These are phyloP conservation scores for Sardina pilchardus DNA, from an alignment of 2,113 vertebrate species.

Conservation along the genomic window DNA sequence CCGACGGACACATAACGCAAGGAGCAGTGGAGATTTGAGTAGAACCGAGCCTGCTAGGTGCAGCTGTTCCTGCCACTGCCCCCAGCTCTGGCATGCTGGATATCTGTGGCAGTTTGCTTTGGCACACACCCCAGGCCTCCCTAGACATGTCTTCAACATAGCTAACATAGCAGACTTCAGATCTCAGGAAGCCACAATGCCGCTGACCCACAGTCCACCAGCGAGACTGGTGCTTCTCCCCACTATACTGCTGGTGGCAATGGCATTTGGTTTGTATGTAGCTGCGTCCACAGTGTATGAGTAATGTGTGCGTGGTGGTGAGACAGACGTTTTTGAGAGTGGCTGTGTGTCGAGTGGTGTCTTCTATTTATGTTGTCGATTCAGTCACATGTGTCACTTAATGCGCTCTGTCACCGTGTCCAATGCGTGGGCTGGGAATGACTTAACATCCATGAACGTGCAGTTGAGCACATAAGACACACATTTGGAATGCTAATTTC, in stretches of 20 bases:
- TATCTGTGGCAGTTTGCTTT: slow-evolving; percentile 51
- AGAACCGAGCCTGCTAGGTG: not conserved
- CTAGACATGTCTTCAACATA: slow-evolving; percentile 44
- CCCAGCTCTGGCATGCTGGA: slow-evolving; percentile 44
- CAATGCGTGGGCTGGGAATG: not conserved
- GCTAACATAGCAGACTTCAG: slow-evolving; percentile 48
- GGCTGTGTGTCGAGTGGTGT: not conserved
- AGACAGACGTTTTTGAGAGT: too few species aligned
- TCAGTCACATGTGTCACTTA: not conserved
- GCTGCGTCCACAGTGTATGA: not conserved
- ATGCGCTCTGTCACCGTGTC: not conserved
- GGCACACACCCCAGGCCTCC: slow-evolving; percentile 38
- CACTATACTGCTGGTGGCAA: not conserved
- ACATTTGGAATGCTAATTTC: slow-evolving; percentile 13
- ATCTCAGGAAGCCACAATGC: slow-evolving; percentile 34
- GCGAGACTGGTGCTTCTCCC: not conserved
- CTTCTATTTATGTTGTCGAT: not conserved
- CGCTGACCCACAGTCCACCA: not conserved
- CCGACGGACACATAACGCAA: not conserved
- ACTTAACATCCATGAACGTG: not conserved
- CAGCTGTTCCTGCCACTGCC: slow-evolving; percentile 14
- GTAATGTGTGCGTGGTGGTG: not conserved
- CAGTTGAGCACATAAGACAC: not conserved
- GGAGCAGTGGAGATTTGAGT: not conserved
- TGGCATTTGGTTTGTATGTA: not conserved